These are phyloP conservation scores for Osmerus eperlanus DNA, from an alignment of 2,113 vertebrate genomes.

Conservation along the genomic window DNA sequence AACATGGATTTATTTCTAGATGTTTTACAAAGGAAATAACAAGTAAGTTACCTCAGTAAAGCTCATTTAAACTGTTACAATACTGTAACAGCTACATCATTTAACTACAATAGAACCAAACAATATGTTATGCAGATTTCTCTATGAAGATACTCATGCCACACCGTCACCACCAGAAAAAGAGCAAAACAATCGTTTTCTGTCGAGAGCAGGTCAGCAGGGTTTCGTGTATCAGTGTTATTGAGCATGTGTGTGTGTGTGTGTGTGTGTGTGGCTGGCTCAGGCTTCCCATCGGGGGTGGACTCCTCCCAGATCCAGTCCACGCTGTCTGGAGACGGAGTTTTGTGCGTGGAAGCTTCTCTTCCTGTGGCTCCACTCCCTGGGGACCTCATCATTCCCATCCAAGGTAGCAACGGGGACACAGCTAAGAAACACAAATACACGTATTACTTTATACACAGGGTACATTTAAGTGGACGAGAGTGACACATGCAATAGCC, in stretches of 20 bases:
- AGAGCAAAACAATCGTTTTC: not conserved
- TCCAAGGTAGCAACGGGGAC: conserved; percentile 55
- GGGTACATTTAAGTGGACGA: no score
- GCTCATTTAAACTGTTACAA: conserved; percentile 7
- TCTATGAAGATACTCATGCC: no score
- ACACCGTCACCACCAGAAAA: not conserved
- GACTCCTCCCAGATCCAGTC: conserved; percentile 54
- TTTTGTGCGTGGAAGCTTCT: conserved; percentile 68
- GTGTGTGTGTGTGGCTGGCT: conserved; percentile 13
- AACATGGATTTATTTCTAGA: conserved; percentile 70
- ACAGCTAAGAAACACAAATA: not conserved
- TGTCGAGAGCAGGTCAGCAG: not conserved
- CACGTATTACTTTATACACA: not conserved
- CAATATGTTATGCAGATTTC: no score
- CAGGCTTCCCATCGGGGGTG: conserved; percentile 65
- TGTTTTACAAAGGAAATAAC: conserved; percentile 75
- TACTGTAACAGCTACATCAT: not conserved
- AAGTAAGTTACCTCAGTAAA: conserved; percentile 55
- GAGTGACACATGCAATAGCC: no score
- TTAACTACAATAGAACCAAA: not conserved
- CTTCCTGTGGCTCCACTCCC: conserved; percentile 44
- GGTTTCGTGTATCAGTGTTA: conserved; percentile 6
- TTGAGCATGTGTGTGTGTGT: not conserved
- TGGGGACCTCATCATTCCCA: conserved; percentile 55
- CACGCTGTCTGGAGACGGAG: conserved; percentile 62